These are phyloP conservation scores for Monochamus saltuarius DNA, from an alignment of 1,140 invertebrate species.

Conservation along the genomic window DNA sequence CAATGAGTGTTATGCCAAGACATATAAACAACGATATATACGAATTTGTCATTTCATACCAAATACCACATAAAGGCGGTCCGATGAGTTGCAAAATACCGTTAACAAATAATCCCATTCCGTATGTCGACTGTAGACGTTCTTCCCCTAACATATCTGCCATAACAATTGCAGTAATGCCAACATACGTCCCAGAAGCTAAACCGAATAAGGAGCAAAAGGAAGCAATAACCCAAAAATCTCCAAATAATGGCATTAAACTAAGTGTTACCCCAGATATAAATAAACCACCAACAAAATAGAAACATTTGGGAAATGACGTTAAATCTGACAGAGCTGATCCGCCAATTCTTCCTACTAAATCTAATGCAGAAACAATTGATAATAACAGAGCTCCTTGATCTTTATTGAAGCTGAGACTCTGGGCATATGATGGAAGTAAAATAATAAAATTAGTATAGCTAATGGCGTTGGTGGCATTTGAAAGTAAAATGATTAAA, in stretches of 20 bases:
- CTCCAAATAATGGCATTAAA: conserved; percentile 64
- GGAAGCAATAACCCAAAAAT: conserved; percentile 60
- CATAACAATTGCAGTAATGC: conserved; percentile 82
- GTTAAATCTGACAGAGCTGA: conserved; percentile 76
- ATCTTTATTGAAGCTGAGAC: conserved; percentile 68
- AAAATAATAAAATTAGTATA: conserved; percentile 85
- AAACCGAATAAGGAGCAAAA: conserved; percentile 77
- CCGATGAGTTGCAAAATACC: conserved; percentile 77
- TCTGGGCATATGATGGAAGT: conserved; percentile 71
- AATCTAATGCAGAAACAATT: conserved; percentile 74
- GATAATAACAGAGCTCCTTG: conserved; percentile 70
- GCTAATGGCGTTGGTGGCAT: conserved; percentile 80
- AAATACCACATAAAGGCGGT: conserved; percentile 73
- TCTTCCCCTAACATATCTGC: conserved; percentile 82
- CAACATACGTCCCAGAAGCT: conserved; percentile 82
- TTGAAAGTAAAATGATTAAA: conserved; percentile 77
- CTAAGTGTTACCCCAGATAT: conserved; percentile 73
- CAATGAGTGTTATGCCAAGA: conserved; percentile 70
- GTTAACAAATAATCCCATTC: conserved; percentile 81
- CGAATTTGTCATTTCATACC: conserved; percentile 63
- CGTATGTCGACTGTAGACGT: conserved; percentile 79
- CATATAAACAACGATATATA: conserved; percentile 71
- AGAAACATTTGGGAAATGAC: conserved; percentile 74
- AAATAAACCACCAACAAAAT: conserved; percentile 75
- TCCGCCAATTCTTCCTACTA: conserved; percentile 78